These are phyloP conservation scores for Drosophila longiperda DNA, from an alignment of 2,888 invertebrate genomes.

Conservation along the genomic window DNA sequence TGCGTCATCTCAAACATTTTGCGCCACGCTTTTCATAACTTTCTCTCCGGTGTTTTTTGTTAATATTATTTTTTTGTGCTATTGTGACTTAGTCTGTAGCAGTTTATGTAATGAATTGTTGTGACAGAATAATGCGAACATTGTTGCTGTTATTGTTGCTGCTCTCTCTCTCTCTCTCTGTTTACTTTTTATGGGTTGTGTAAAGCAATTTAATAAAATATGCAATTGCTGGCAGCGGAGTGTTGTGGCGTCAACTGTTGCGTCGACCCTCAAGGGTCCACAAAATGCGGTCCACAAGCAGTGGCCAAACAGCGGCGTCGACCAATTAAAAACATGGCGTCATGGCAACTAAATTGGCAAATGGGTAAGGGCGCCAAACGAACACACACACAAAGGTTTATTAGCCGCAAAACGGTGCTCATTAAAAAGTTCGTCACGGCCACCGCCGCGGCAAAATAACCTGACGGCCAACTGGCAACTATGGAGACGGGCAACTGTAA, in stretches of 20 bases:
- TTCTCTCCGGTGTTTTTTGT: conserved; percentile 14
- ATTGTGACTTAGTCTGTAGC: conserved; percentile 30
- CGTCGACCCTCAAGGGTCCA: conserved; percentile 37
- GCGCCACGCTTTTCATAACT: conserved; percentile 54
- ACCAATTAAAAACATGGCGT: conserved; percentile 79
- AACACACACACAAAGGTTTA: conserved; percentile 71
- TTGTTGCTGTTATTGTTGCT: conserved; percentile 35
- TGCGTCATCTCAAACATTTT: conserved; percentile 69
- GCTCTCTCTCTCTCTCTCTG: conserved; percentile 4
- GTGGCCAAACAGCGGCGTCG: conserved; percentile 48
- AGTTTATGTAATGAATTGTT: conserved; percentile 77
- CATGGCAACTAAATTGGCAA: conserved; percentile 67
- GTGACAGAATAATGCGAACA: conserved; percentile 67
- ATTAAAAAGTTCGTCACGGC: conserved; percentile 77
- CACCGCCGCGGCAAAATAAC: conserved; percentile 18
- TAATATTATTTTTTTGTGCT: conserved; percentile 30
- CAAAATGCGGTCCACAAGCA: conserved; percentile 25
- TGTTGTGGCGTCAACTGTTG: conserved; percentile 57
- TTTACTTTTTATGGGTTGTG: conserved; percentile 24
- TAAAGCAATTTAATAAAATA: conserved; percentile 61
- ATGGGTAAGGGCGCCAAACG: conserved; percentile 27
- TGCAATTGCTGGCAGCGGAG: conserved; percentile 62
- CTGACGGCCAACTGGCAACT: conserved; percentile 23
- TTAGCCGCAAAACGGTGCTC: conserved; percentile 80
- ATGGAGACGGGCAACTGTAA: conserved; percentile 6